These are phyloP conservation scores for Aldrovandia affinis DNA, from an alignment of 2,797 vertebrate genomes.

Conservation along the genomic window DNA sequence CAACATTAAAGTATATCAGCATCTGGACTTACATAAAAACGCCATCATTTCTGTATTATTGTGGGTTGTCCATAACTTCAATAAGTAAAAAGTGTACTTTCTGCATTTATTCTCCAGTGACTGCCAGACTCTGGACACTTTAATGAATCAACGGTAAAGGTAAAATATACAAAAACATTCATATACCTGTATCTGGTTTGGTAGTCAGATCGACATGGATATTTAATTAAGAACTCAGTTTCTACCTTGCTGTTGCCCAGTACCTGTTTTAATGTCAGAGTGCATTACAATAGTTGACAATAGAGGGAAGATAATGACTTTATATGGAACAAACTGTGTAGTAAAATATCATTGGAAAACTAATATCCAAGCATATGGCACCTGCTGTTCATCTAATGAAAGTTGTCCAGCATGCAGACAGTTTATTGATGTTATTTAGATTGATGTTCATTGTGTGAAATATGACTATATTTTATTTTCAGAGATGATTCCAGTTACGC, in stretches of 20 bases:
- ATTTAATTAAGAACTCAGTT: conserved; percentile 1
- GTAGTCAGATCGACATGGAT: not conserved
- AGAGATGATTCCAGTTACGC: too few relatives aligned
- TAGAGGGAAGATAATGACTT: conserved; percentile 11
- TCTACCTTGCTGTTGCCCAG: not conserved
- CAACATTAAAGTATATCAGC: not conserved
- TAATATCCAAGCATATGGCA: conserved; percentile 21
- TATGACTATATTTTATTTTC: not conserved
- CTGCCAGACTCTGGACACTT: not conserved
- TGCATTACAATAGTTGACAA: conserved; percentile 10
- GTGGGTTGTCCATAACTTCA: not conserved
- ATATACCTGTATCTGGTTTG: not conserved
- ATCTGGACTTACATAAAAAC: not conserved
- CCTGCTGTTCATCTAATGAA: conserved; percentile 19
- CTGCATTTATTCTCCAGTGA: not conserved
- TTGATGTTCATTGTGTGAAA: conserved; percentile 18
- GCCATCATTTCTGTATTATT: not conserved
- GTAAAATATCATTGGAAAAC: conserved; percentile 17
- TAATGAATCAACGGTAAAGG: not conserved
- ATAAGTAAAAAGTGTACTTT: not conserved
- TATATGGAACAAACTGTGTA: conserved; percentile 10
- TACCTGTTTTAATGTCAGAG: conserved; percentile 7
- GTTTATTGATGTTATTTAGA: conserved; percentile 18
- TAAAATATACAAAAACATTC: not conserved
- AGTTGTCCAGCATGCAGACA: conserved; percentile 15